Base-by-base conservation (phyloP, 2,888 invertebrate species). In the Dasypogon diadema region DNA sequence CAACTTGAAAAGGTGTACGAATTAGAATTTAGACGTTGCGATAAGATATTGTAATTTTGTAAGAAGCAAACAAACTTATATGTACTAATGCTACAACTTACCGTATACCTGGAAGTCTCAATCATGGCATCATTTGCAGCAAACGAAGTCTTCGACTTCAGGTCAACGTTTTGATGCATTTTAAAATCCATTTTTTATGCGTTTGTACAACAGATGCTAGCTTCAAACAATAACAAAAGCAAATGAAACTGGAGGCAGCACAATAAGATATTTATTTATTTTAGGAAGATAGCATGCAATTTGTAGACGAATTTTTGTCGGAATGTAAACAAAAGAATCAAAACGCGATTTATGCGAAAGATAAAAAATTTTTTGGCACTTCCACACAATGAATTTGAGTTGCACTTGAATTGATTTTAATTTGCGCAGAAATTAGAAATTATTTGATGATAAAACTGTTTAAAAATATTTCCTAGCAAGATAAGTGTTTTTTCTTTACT, bases 1-100 rank as follows among this genome's bases (percentile, higher is more conserved):
- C 16, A 85, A 81, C 85, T 85, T 51, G 10, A 51, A 8, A 8
- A 54, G 21, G 21, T 18, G 4, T 54, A 10, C 10, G 2, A 54
- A 54, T 22, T 21, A 54, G 12, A 5, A 54, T 10, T 18, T 5
- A 6, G 51, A 8, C n/a, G n/a, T n/a, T n/a, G n/a, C n/a, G n/a
- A n/a, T n/a, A n/a, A n/a, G n/a, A n/a, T n/a, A n/a, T n/a, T n/a
- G n/a, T n/a, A n/a, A n/a, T n/a, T n/a, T n/a, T n/a, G n/a, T n/a
- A n/a, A n/a, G n/a, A n/a, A n/a, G n/a, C n/a, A n/a, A n/a, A n/a
- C n/a, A n/a, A n/a, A n/a, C n/a, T n/a, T n/a, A n/a, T n/a, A n/a
- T n/a, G n/a, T n/a, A n/a, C 1, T 1, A 48, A 1, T 12, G n/a
- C n/a, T 8, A 48, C n/a, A 5, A 74, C 74, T 74, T 74, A 74